These are phyloP conservation scores for Zenarchopterus dispar DNA, from an alignment of 2,797 vertebrate species.

Conservation along the genomic window DNA sequence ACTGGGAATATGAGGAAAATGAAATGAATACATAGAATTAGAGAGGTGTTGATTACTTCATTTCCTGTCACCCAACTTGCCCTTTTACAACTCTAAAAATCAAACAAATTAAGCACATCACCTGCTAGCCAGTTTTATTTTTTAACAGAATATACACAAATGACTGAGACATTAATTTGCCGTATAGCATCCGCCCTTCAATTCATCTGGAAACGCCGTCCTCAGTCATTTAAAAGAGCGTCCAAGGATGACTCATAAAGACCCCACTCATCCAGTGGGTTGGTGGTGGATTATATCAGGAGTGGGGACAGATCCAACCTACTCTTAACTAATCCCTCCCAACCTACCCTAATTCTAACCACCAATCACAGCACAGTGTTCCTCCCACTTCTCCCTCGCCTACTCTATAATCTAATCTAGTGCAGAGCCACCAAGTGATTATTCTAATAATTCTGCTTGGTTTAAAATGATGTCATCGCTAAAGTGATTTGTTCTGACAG, in stretches of 20 bases:
- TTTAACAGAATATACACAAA: background rate
- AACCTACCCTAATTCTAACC: background rate
- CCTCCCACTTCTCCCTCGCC: too few relatives aligned
- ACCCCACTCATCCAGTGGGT: slow-evolving; percentile 17
- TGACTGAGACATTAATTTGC: too few relatives aligned
- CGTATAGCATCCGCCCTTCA: too few relatives aligned
- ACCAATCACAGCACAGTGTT: slow-evolving; percentile 1
- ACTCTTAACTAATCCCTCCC: too few relatives aligned
- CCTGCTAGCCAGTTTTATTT: background rate
- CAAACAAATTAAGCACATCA: too few relatives aligned
- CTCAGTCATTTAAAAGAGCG: too few relatives aligned
- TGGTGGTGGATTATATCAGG: background rate
- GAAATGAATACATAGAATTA: background rate
- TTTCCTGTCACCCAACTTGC: background rate
- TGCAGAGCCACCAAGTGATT: too few relatives aligned
- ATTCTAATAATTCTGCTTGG: too few relatives aligned
- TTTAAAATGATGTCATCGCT: slow-evolving; percentile 18
- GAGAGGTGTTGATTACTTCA: background rate
- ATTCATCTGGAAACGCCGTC: too few relatives aligned
- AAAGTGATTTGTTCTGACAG: slow-evolving; percentile 20
- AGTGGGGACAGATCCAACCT: slow-evolving; percentile 1
- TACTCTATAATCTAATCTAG: too few relatives aligned
- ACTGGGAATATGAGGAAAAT: background rate
- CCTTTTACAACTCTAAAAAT: background rate
- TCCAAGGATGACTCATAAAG: too few relatives aligned